phyloP scores from a whole-genome alignment of 1,140 invertebrate species.

The Lasioglossum baleicum region DNA sequence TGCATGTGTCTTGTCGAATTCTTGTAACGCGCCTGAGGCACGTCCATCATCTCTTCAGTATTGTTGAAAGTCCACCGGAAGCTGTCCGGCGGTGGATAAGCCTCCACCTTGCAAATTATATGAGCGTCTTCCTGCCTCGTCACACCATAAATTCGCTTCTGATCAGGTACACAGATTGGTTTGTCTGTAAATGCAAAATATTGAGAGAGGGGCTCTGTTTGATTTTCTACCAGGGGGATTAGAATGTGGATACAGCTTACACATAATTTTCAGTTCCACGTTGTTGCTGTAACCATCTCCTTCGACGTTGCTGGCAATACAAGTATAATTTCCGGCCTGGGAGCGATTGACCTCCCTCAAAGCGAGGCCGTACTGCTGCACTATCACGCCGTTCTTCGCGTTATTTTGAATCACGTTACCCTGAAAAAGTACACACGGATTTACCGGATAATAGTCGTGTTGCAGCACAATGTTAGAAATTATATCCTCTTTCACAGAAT shows the following conservation, averaged over 20 bases:
- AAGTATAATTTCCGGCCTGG: conserved; percentile 92
- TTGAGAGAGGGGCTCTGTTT: too few species aligned
- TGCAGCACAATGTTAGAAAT: too few species aligned
- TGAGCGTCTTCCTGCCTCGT: conserved; percentile 90
- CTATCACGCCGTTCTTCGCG: conserved; percentile 89
- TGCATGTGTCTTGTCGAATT: conserved; percentile 82
- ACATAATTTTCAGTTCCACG: conserved; percentile 92
- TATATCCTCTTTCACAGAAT: too few species aligned
- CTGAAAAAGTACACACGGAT: conserved; percentile 78
- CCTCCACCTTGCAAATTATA: conserved; percentile 91
- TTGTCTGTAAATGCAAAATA: conserved; percentile 84
- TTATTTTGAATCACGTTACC: conserved; percentile 90
- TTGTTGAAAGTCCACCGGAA: conserved; percentile 96
- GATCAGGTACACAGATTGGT: conserved; percentile 89
- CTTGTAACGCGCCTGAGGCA: conserved; percentile 83
- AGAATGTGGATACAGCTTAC: conserved; percentile 83
- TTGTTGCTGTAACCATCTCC: conserved; percentile 91
- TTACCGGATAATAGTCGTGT: too few species aligned
- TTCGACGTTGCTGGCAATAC: conserved; percentile 92
- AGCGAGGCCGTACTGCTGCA: conserved; percentile 89
- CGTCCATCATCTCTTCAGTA: conserved; percentile 89
- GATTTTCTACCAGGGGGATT: neutral
- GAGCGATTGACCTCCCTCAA: conserved; percentile 87
- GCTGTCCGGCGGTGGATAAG: conserved; percentile 89
- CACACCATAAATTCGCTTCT: conserved; percentile 91